Percentiles rank a stretch among this genome's conserved stretches.
Conservation (phyloP, 2,888 invertebrate genomes). For the Auanema freiburgensis region DNA sequence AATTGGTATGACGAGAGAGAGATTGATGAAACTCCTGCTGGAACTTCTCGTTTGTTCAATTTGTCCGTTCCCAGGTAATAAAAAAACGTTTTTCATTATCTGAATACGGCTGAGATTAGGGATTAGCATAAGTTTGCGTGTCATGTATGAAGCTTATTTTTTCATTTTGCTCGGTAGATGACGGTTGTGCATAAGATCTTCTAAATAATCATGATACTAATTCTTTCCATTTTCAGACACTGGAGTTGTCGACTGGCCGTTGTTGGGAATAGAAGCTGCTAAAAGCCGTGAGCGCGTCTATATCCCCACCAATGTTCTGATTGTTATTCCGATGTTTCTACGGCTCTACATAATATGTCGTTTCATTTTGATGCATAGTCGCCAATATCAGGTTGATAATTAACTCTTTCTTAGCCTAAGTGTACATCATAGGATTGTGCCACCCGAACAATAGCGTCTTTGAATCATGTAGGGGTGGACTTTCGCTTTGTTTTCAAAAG, state of each 20-base stretch:
- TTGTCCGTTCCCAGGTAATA: slow-evolving; percentile 67
- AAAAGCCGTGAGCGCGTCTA: slow-evolving; percentile 26
- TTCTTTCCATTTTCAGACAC: slow-evolving; percentile 25
- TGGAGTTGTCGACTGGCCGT: slow-evolving; percentile 38
- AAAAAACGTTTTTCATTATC: not conserved
- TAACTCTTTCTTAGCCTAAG: not conserved
- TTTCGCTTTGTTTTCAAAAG: slow-evolving; percentile 94
- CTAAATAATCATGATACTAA: not conserved
- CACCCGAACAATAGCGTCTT: slow-evolving; percentile 73
- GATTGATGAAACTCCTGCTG: slow-evolving; percentile 74
- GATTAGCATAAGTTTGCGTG: no score
- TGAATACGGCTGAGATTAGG: not conserved
- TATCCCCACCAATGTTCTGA: slow-evolving; percentile 81
- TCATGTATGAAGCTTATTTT: not conserved
- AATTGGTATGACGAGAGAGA: slow-evolving; percentile 97
- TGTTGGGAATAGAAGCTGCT: slow-evolving; percentile 30
- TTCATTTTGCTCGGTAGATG: no score
- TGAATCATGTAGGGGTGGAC: slow-evolving; percentile 81
- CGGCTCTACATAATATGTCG: slow-evolving; percentile 97
- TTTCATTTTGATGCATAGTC: slow-evolving; percentile 97
- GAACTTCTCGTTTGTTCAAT: slow-evolving; percentile 94
- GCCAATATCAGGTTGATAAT: slow-evolving; percentile 75
- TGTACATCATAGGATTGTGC: slow-evolving; percentile 78
- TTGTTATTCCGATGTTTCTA: slow-evolving; percentile 98
- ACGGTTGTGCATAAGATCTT: not conserved